Evolutionary conservation across 1,140 invertebrate species (phyloP).

Genomic region (Cepaea nemoralis): DNA sequence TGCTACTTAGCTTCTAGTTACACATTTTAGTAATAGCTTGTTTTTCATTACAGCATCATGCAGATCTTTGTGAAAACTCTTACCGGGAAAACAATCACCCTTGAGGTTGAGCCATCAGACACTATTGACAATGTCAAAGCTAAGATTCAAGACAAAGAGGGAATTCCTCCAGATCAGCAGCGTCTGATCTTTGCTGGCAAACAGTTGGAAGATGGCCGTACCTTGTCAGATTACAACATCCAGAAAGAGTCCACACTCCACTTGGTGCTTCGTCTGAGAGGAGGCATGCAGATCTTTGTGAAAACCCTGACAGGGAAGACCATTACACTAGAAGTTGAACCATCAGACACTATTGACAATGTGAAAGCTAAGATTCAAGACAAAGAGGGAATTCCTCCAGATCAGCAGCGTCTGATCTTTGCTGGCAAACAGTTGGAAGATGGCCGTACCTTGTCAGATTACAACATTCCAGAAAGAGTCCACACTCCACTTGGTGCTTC

Average conservation of each 20-base stretch:
- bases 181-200: conserved; percentile 27
- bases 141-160: conserved; percentile 64
- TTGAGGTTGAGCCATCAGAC: conserved; percentile 74
- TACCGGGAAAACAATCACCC: conserved; percentile 75
- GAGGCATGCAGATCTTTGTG: conserved; percentile 95
- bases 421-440: conserved; percentile 92
- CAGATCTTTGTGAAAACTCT: conserved; percentile 78
- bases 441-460: conserved; percentile 81
- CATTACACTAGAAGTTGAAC: conserved; percentile 70
- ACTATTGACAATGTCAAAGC: conserved; percentile 84
- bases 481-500: conserved; percentile 38
- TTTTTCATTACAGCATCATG: conserved; percentile 14
- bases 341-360: conserved; percentile 76
- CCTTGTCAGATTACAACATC: conserved; percentile 80
- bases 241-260: conserved; percentile 72
- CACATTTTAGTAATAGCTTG: no score
- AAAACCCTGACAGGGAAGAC: conserved; percentile 80
- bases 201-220: conserved; percentile 31
- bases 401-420: conserved; percentile 32
- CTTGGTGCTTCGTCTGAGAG: conserved; percentile 32
- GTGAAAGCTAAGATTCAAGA: conserved; percentile 81
- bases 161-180: conserved; percentile 22
- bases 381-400: conserved; percentile 25
- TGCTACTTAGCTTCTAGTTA: no score
- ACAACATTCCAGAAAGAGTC: conserved; percentile 74